Base-by-base conservation (phyloP, 2,888 invertebrate genomes). In the Calephelis perditalis region DNA sequence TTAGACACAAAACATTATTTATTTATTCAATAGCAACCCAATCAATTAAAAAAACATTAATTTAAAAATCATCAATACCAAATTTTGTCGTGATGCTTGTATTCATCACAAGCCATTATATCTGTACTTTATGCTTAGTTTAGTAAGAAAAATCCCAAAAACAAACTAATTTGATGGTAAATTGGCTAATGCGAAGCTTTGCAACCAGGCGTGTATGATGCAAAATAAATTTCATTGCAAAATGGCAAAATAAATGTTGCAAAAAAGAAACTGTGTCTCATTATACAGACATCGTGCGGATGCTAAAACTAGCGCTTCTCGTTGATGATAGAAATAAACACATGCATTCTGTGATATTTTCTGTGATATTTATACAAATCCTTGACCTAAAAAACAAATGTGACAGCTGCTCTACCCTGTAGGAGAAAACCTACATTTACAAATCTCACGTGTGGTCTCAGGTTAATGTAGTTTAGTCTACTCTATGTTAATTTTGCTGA, bases 141-240 rank as follows among this genome's bases (percentile, higher is more conserved):
- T 64, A 52, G 56, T 58, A 65, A 54, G 65, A 68, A 62, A 67
- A 65, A 71, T 70, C 73, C 75, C 73, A 76, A 65, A 68, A 68
- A 64, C 68, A 76, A 74, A 76, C 72, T 71, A 72, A 73, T 63
- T 72, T 71, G 69, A 74, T 76, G 74, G 78, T 75, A 78, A 52
- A 70, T 81, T 71, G 81, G 86, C 80, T 80, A 84, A 88, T 86
- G 88, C 89, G 82, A 89, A 89, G 89, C 89, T 78, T 86, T 86
- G 85, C 83, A 84, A 82, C 81, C 84, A 89, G 88, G 89, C 89
- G 87, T 84, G 86, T 79, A 79, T 78, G 74, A 76, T 78, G 75
- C 76, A 75, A 71, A 71, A 73, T 72, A 77, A 71, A 73, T 73
- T 67, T 68, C 71, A 67, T 56, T 68, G 64, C 65, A 68, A 64